Evolutionary conservation across 2,888 invertebrate genomes (phyloP), one percentile per base, ranked within the genome.

Genomic region (Marronus borbonicus): DNA sequence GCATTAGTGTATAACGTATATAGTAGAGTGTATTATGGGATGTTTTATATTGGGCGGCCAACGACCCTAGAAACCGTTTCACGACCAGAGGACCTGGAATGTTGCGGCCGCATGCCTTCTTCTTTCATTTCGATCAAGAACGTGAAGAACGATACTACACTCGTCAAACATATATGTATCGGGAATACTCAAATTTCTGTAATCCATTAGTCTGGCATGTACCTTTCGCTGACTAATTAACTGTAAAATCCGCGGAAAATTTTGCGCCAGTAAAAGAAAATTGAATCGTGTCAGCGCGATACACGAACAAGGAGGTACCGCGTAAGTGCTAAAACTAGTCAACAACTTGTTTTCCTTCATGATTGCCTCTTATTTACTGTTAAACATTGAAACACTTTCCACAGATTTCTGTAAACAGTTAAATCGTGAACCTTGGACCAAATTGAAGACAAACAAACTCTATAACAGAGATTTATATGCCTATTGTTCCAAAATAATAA

Each of bases 41-140:
- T 74, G 36, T 28, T 72, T 75, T 76, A 81, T 83, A 83, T 84
- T 84, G 83, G 82, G 82, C 82, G 85, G 84, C 77, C 85, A 84
- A 82, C 84, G 85, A 85, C 85, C 85, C 81, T 79, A 85, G 85
- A 83, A 85, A 85, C 85, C 84, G 85, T 85, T 85, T 80, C 76
- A 77, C 81, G 81, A 80, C 80, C 80, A 80, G 80, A 78, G 80
- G 60, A 74, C 81, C 81, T 81, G 81, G 82, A 83, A 82, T 83
- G 82, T 78, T 77, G 78, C 79, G 80, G 55, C 77, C 80, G 81
- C 62, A 31, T 62, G 62, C 31, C 31, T n/a, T 62, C 62, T 31
- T 62, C 62, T 31, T 62, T 62, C 62, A 28, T 62, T 62, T 62
- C 62, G 62, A 31, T 31, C 31, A 62, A 62, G 62, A 62, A 62